Conservation (phyloP, 2,888 invertebrate species). For the Nebria salina region DNA sequence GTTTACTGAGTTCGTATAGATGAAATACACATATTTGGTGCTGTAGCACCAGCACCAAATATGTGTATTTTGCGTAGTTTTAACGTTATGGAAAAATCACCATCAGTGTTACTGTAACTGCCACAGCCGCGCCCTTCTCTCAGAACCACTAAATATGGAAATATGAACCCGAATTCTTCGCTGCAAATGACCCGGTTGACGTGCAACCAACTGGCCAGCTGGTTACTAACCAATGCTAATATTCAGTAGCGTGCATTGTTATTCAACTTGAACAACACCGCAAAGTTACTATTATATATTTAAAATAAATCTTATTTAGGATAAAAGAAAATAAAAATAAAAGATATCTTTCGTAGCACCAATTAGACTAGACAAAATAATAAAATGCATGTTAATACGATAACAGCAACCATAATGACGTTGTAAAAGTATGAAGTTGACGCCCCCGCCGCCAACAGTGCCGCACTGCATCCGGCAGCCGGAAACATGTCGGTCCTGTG, state of each 20-base stretch:
- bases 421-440: slow-evolving; percentile 26
- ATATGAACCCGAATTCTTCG: slow-evolving; percentile 37
- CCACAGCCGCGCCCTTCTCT: slow-evolving; percentile 16
- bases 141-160: slow-evolving; percentile 44
- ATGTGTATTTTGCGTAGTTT: background rate
- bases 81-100: background rate
- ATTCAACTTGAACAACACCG: background rate
- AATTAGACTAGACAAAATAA: background rate
- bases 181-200: slow-evolving; percentile 45
- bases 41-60: too few relatives aligned
- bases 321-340: too few relatives aligned
- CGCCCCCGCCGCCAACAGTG: slow-evolving; percentile 16
- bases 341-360: too few relatives aligned
- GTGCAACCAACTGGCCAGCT: slow-evolving; percentile 30
- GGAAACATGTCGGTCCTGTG: slow-evolving; percentile 32
- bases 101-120: background rate
- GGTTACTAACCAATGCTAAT: slow-evolving; percentile 9
- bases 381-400: background rate
- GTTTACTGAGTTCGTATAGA: too few relatives aligned
- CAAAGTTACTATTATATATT: background rate
- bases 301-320: background rate
- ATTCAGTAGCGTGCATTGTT: slow-evolving; percentile 4
- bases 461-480: slow-evolving; percentile 36
- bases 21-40: too few relatives aligned
- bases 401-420: slow-evolving; percentile 29